phyloP scores from a whole-genome alignment of 2,888 invertebrate species.

The Calameuta idolon region DNA sequence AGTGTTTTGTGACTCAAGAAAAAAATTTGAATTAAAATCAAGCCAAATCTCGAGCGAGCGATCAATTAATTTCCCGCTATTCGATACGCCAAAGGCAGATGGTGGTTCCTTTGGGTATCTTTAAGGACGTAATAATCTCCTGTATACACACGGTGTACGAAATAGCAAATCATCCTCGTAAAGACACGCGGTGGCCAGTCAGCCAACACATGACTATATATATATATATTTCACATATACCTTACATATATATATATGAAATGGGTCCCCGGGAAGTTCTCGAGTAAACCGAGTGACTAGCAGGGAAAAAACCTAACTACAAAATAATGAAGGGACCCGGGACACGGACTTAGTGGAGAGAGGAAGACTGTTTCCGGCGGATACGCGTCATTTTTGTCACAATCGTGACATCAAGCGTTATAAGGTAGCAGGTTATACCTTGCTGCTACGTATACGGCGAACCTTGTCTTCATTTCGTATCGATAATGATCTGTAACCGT shows the following conservation, averaged over 20 bases:
- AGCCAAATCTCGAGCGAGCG: constrained; percentile 11
- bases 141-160: constrained; percentile 29
- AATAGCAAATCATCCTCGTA: constrained; percentile 57
- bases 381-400: constrained; percentile 67
- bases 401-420: constrained; percentile 63
- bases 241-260: neutral
- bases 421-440: constrained; percentile 38
- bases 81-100: constrained; percentile 47
- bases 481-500: constrained; percentile 65
- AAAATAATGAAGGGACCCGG: constrained; percentile 55
- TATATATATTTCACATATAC: neutral
- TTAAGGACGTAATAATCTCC: neutral
- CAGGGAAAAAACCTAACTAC: constrained; percentile 53
- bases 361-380: constrained; percentile 61
- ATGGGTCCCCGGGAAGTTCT: neutral
- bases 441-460: constrained; percentile 20
- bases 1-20: neutral
- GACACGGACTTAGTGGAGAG: constrained; percentile 24
- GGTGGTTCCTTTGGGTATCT: constrained; percentile 30
- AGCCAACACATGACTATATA: neutral
- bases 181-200: constrained; percentile 18
- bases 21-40: neutral
- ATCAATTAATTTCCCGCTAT: constrained; percentile 50
- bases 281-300: constrained; percentile 5
- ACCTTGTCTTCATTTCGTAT: constrained; percentile 56